Conservation (phyloP, 2,888 invertebrate species). For the Hemithea aestivaria region DNA sequence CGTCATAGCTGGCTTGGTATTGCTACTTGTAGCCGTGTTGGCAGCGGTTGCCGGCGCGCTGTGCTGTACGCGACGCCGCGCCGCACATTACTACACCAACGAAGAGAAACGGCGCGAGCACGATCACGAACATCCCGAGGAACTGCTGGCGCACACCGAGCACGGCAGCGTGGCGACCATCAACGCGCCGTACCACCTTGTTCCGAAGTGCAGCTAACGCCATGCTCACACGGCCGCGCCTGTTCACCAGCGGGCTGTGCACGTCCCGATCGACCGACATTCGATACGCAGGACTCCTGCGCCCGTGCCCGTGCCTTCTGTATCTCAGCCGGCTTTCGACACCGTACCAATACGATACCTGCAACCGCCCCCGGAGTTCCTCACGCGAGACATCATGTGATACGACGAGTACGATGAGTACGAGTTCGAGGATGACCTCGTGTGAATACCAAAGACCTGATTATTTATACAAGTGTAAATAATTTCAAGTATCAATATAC, state of each 20-base stretch:
- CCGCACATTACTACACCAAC: conserved; percentile 88
- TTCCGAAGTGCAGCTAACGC: conserved; percentile 62
- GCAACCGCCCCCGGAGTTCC: conserved; percentile 41
- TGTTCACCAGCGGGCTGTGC: conserved; percentile 23
- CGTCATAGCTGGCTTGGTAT: conserved; percentile 72
- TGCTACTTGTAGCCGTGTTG: conserved; percentile 58
- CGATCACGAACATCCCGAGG: conserved; percentile 63
- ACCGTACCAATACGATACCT: conserved; percentile 39
- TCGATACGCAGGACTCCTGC: conserved; percentile 10
- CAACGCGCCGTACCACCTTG: conserved; percentile 59
- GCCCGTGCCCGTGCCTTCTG: conserved; percentile 25
- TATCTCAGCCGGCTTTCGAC: conserved; percentile 32
- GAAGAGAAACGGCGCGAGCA: conserved; percentile 81
- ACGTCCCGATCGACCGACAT: conserved; percentile 30
- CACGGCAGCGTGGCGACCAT: conserved; percentile 63
- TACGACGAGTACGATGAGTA: conserved; percentile 60
- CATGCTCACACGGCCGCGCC: conserved; percentile 37
- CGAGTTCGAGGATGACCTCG: conserved; percentile 63
- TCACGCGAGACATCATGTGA: conserved; percentile 57
- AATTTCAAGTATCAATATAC: too few relatives aligned
- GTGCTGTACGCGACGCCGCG: conserved; percentile 83
- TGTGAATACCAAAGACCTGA: conserved; percentile 39
- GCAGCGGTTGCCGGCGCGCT: conserved; percentile 80
- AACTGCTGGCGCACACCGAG: conserved; percentile 53
- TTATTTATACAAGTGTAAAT: too few relatives aligned